These are phyloP conservation scores for Ophthalmolycus amberensis DNA, from an alignment of 2,113 vertebrate genomes.

Conservation along the genomic window DNA sequence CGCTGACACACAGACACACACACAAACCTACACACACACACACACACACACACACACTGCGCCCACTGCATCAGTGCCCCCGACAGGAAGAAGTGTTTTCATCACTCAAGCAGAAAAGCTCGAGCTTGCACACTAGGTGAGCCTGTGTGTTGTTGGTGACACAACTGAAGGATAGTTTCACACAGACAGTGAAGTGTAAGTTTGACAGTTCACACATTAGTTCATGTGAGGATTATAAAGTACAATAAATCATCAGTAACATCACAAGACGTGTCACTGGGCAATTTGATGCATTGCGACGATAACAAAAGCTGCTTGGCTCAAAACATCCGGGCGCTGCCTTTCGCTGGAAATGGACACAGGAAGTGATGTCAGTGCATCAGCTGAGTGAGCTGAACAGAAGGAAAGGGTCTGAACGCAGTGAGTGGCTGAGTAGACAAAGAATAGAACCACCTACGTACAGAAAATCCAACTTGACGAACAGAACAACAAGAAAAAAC, in stretches of 20 bases:
- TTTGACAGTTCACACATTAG: not conserved
- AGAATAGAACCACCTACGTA: slow-evolving; percentile 40
- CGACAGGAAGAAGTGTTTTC: slow-evolving; percentile 24
- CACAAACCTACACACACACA: slow-evolving; percentile 12
- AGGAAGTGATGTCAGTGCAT: slow-evolving; percentile 39
- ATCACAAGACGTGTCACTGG: not conserved
- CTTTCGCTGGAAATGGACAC: slow-evolving; percentile 15
- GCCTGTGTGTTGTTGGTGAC: not conserved
- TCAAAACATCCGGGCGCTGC: slow-evolving; percentile 16
- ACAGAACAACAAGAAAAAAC: not conserved
- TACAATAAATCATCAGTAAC: too few species aligned
- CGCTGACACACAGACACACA: not conserved
- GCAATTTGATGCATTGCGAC: not conserved
- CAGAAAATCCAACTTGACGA: slow-evolving; percentile 21
- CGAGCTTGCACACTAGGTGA: not conserved
- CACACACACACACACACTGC: slow-evolving; percentile 4
- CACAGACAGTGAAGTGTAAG: too few species aligned
- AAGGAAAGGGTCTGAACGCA: slow-evolving; percentile 8
- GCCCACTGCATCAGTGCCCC: slow-evolving; percentile 21
- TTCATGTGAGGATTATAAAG: not conserved
- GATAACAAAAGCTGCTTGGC: not conserved
- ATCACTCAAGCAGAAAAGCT: slow-evolving; percentile 38
- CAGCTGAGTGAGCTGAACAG: slow-evolving; percentile 24
- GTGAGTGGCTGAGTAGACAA: slow-evolving; percentile 17
- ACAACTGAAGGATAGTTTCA: not conserved